Percentiles rank a stretch among this genome's conserved stretches.
phyloP scores from a whole-genome alignment of 2,797 vertebrate species.

The Acanthurus leucopareius region DNA sequence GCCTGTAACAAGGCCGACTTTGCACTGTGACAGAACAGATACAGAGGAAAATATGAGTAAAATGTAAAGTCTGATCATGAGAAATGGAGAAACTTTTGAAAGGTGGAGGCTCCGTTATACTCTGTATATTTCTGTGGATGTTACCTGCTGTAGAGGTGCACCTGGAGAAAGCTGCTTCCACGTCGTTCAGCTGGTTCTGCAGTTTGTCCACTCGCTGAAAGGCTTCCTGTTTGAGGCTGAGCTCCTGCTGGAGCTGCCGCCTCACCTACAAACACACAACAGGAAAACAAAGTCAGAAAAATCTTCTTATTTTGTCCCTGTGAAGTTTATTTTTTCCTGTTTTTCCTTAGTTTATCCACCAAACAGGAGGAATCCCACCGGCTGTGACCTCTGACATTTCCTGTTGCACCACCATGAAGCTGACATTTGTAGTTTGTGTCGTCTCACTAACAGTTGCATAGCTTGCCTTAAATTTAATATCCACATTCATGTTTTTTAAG shows the following conservation, averaged over 20 bases:
- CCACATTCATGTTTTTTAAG: no score
- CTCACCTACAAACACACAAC: conserved; percentile 65
- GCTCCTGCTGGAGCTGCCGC: conserved; percentile 81
- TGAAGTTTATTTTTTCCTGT: no score
- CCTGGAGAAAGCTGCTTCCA: conserved; percentile 51
- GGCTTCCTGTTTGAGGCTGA: conserved; percentile 82
- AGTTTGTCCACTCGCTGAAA: conserved; percentile 84
- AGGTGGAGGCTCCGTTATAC: not conserved
- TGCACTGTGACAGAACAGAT: conserved; percentile 37
- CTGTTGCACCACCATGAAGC: no score
- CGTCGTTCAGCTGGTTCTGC: conserved; percentile 74
- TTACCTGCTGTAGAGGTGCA: conserved; percentile 70
- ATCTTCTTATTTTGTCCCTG: not conserved
- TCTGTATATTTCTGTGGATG: not conserved
- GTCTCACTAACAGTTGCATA: no score
- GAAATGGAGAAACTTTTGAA: not conserved
- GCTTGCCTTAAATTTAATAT: no score
- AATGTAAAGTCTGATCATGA: not conserved
- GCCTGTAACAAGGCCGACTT: conserved; percentile 36
- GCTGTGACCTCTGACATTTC: no score
- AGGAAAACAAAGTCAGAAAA: not conserved
- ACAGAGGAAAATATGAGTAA: not conserved
- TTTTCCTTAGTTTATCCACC: no score
- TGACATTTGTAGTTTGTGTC: no score
- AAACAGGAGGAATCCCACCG: no score